phyloP scores from a whole-genome alignment of 2,113 vertebrate genomes.

The Mesoclemmys tuberculata region DNA sequence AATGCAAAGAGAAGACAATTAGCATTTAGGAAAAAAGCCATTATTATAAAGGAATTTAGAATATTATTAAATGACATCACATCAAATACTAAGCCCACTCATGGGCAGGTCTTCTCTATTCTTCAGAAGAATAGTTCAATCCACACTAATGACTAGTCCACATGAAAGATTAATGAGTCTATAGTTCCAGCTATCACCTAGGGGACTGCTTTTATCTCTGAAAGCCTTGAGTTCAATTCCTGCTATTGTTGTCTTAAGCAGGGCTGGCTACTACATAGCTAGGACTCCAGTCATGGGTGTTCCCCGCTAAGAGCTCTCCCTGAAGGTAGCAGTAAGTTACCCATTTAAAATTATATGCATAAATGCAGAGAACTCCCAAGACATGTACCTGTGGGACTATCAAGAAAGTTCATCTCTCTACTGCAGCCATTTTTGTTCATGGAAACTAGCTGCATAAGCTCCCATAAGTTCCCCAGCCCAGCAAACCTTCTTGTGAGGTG shows the following conservation, averaged over 20 bases:
- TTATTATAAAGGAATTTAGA: not conserved
- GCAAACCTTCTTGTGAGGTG: too few species aligned
- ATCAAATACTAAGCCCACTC: not conserved
- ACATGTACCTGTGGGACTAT: not conserved
- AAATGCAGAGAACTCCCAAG: not conserved
- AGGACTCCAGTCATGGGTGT: not conserved
- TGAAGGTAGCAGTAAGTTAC: not conserved
- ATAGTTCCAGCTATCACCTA: not conserved
- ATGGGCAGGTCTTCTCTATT: not conserved
- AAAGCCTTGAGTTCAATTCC: not conserved
- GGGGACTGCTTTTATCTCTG: not conserved
- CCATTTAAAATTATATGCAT: not conserved
- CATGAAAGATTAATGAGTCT: not conserved
- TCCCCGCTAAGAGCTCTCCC: not conserved
- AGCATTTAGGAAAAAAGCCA: not conserved
- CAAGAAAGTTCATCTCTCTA: not conserved
- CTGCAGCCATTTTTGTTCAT: not conserved
- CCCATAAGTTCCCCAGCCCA: too few species aligned
- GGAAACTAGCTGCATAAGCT: not conserved
- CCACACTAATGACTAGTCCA: not conserved
- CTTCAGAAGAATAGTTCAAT: not conserved
- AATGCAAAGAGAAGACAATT: constrained; percentile 31
- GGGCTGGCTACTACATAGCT: not conserved
- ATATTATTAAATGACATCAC: not conserved
- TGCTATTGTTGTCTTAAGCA: not conserved